Percentiles rank a stretch among this genome's conserved stretches.
These are phyloP conservation scores for Agrochola lota DNA, from an alignment of 2,888 invertebrate species.

Conservation along the genomic window DNA sequence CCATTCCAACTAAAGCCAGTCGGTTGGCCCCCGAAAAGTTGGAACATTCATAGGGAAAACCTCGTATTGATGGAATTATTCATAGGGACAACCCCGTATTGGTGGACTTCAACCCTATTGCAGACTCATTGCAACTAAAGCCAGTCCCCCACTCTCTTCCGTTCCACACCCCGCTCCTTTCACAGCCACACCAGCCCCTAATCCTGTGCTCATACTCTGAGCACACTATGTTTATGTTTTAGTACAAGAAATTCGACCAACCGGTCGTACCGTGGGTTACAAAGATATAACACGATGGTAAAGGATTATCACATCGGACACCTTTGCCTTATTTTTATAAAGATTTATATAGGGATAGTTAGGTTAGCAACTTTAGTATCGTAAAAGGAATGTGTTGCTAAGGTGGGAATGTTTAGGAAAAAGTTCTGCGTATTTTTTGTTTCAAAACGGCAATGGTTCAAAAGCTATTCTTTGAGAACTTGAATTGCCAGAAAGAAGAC, in stretches of 20 bases:
- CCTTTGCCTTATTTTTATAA: constrained; percentile 57
- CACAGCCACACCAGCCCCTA: constrained; percentile 53
- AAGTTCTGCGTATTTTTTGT: not conserved
- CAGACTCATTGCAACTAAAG: not conserved
- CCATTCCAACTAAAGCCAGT: not conserved
- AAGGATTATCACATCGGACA: constrained; percentile 56
- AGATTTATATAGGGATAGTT: constrained; percentile 46
- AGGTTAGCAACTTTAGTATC: constrained; percentile 1
- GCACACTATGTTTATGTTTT: constrained; percentile 66
- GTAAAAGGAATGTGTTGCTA: constrained; percentile 7
- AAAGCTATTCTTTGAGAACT: not conserved
- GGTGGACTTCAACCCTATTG: not conserved
- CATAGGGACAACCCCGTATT: too few relatives aligned
- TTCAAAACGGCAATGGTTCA: not conserved
- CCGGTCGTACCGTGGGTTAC: constrained; percentile 54
- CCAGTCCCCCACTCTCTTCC: not conserved
- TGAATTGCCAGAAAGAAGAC: not conserved
- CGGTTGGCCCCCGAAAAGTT: not conserved
- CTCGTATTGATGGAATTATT: not conserved
- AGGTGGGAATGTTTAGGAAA: not conserved
- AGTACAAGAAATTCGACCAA: constrained; percentile 67
- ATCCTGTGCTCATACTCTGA: constrained; percentile 66
- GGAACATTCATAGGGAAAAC: not conserved
- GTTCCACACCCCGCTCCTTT: constrained; percentile 36
- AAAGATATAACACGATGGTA: constrained; percentile 65